phyloP scores from a whole-genome alignment of 35 echinoderm and acorn worm genomes.

The Hemicentrotus pulcherrimus region DNA sequence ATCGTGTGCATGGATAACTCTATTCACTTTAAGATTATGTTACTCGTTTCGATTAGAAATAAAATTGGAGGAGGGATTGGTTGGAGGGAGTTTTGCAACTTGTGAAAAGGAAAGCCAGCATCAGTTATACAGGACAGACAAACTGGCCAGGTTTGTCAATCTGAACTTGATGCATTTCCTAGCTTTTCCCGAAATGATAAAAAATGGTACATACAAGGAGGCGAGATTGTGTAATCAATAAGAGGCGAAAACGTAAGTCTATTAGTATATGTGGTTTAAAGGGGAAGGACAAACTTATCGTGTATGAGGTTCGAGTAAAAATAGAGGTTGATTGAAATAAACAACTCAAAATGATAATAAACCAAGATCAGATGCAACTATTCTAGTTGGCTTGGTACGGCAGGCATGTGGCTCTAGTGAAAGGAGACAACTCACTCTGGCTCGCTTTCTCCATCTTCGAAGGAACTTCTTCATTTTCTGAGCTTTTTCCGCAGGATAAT shows the following conservation, averaged over 20 bases:
- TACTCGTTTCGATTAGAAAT: neutral
- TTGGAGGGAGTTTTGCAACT: neutral
- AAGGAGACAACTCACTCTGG: constrained; percentile 45
- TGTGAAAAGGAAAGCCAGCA: neutral
- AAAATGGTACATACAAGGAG: neutral
- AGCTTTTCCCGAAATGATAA: neutral
- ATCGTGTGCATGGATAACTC: neutral
- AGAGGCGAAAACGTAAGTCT: neutral
- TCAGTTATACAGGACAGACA: neutral
- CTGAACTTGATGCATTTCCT: neutral
- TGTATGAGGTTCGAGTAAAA: neutral
- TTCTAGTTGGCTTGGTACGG: constrained; percentile 41
- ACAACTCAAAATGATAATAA: constrained; percentile 25
- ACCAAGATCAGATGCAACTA: constrained; percentile 11
- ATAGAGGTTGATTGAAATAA: constrained; percentile 25
- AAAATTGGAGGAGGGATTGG: neutral
- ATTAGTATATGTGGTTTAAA: neutral
- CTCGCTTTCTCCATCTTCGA: constrained; percentile 40
- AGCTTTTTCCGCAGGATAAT: constrained; percentile 47
- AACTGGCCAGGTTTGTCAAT: constrained; percentile 41
- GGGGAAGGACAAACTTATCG: neutral
- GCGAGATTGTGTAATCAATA: neutral
- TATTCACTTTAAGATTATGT: neutral
- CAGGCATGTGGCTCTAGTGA: constrained; percentile 52
- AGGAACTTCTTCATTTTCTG: constrained; percentile 57